Percentiles rank a stretch among this genome's conserved stretches.
phyloP scores from a whole-genome alignment of 2,797 vertebrate species.

The Leptodactylus fallax region DNA sequence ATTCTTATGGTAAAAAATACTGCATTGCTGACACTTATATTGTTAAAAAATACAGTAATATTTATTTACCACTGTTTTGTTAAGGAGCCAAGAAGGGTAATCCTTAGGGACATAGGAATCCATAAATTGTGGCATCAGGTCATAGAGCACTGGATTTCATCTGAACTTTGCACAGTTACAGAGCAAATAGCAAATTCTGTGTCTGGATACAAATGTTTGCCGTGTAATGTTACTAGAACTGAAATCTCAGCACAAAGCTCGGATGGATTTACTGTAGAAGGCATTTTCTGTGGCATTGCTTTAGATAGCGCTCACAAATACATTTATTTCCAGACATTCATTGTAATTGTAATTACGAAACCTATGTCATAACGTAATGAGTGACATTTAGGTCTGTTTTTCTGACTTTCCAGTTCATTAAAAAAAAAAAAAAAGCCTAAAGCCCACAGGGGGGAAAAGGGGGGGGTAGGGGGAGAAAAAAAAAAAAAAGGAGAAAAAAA shows the following conservation, averaged over 20 bases:
- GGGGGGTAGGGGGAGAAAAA: no score
- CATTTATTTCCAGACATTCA: not conserved
- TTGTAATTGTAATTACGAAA: not conserved
- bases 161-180: slow-evolving; percentile 51
- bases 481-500: no score
- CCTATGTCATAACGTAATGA: not conserved
- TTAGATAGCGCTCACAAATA: not conserved
- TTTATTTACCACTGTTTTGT: not conserved
- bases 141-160: not conserved
- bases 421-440: no score
- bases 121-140: slow-evolving; percentile 8
- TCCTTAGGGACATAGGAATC: not conserved
- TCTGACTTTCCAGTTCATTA: not conserved
- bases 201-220: slow-evolving; percentile 11
- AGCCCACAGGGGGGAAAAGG: no score
- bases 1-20: no score
- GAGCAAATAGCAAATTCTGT: slow-evolving; percentile 27
- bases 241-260: not conserved
- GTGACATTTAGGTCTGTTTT: not conserved
- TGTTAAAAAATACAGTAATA: not conserved
- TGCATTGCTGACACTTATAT: no score
- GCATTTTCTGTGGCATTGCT: not conserved
- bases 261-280: not conserved
- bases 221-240: not conserved
- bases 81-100: not conserved